Evolutionary conservation across 1,140 invertebrate genomes (phyloP).

Genomic region (Drosophila insularis): DNA sequence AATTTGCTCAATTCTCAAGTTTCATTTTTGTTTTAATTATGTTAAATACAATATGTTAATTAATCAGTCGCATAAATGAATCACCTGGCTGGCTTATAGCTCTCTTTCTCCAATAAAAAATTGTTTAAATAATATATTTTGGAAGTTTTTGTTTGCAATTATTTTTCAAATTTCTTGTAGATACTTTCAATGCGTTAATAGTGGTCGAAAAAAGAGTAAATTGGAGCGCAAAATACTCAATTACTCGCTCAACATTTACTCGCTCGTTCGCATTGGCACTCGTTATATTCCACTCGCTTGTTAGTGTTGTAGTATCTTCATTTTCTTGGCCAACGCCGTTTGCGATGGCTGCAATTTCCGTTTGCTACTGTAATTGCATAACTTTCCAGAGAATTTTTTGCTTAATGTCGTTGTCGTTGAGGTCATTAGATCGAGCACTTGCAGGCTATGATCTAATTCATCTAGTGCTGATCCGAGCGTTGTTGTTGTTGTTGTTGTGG

Average conservation of each 20-base stretch:
- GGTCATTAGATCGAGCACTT: constrained; percentile 65
- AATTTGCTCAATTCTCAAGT: constrained; percentile 20
- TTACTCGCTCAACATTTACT: background rate
- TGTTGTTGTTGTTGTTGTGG: constrained; percentile 43
- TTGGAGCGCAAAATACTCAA: constrained; percentile 6
- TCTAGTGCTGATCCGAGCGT: constrained; percentile 58
- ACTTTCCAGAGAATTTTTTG: constrained; percentile 64
- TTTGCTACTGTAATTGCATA: constrained; percentile 73
- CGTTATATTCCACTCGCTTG: background rate
- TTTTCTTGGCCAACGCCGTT: constrained; percentile 64
- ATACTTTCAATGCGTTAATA: no score
- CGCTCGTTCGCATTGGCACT: background rate
- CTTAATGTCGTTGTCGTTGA: constrained; percentile 68
- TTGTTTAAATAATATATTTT: background rate
- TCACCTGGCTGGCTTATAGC: constrained; percentile 63
- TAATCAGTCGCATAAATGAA: constrained; percentile 81
- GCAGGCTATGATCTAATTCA: constrained; percentile 64
- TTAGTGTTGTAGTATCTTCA: constrained; percentile 67
- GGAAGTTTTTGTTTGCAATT: background rate
- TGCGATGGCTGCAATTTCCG: constrained; percentile 62
- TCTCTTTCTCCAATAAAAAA: constrained; percentile 13
- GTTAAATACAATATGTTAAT: constrained; percentile 72
- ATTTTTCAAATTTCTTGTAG: background rate
- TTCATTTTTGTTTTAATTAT: constrained; percentile 47
- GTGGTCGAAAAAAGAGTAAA: background rate